A percentile compares a stretch with the other conserved stretches of the same genome.
phyloP scores from a whole-genome alignment of 92 coral and sea anemone genomes.

The Meandrina meandrites region DNA sequence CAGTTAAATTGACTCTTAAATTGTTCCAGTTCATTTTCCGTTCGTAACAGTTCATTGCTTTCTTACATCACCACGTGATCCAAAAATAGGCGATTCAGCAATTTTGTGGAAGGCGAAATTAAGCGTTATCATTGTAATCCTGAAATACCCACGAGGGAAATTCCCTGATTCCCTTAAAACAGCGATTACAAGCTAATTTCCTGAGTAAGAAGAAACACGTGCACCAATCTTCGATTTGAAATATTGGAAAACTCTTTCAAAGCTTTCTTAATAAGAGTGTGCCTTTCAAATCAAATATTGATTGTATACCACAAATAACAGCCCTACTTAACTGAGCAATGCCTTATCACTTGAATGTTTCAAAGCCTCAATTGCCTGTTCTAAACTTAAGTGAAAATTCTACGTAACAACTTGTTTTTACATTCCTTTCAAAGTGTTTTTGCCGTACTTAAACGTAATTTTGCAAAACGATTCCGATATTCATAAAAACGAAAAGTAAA shows the following conservation, averaged over 20 bases:
- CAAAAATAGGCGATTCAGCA: conserved; percentile 5
- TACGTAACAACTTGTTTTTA: background rate
- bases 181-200: conserved; percentile 9
- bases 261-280: background rate
- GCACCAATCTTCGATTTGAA: conserved; percentile 1
- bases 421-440: background rate
- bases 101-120: background rate
- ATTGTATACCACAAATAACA: conserved; percentile 28
- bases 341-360: background rate
- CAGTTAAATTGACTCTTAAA: background rate
- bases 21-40: conserved; percentile 1
- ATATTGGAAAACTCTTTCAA: conserved; percentile 10
- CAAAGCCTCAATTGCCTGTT: background rate
- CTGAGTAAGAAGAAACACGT: background rate
- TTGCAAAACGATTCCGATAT: too few relatives aligned
- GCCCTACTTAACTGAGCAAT: conserved; percentile 11
- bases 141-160: conserved; percentile 2
- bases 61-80: background rate
- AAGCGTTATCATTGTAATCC: background rate
- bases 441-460: background rate
- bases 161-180: conserved; percentile 10
- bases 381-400: conserved; percentile 12
- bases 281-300: conserved; percentile 20
- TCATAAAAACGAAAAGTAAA: background rate
- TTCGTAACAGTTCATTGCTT: background rate